Percentiles rank a stretch among this genome's conserved stretches.
Conservation (phyloP, 37 sponge, comb jelly and placozoan genomes). For the Hormiphora californensis region DNA sequence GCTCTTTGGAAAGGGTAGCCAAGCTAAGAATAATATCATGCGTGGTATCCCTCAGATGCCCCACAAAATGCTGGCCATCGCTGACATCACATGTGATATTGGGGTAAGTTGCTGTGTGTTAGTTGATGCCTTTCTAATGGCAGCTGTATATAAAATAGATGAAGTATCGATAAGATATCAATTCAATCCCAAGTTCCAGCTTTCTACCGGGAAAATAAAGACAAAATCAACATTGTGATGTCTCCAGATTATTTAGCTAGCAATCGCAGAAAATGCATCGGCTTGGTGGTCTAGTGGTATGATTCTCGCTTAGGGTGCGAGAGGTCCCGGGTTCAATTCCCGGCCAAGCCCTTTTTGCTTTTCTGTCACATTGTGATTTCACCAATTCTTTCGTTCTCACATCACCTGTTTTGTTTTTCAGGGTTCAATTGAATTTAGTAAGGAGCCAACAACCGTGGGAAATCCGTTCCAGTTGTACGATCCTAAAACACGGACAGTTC, state of each 20-base stretch:
- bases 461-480: constrained; percentile 76
- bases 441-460: constrained; percentile 66
- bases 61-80: constrained; percentile 80
- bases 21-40: constrained; percentile 28
- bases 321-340: constrained; percentile 54
- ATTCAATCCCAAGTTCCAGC: not conserved
- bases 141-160: not conserved
- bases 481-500: constrained; percentile 61
- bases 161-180: not conserved
- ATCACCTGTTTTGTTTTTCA: constrained; percentile 46
- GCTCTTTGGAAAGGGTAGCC: constrained; percentile 42
- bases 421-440: constrained; percentile 86
- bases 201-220: not conserved
- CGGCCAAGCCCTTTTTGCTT: constrained; percentile 52
- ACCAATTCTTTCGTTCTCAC: not conserved
- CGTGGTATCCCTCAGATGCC: constrained; percentile 70
- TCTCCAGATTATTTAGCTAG: not conserved
- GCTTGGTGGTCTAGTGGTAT: constrained; percentile 55
- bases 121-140: not conserved
- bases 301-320: constrained; percentile 56
- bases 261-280: not conserved
- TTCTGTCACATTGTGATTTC: not conserved
- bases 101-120: constrained; percentile 55
- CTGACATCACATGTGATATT: constrained; percentile 78
- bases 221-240: not conserved